Base-by-base conservation (phyloP, 2,797 vertebrate species). In the Anguilla pacifica region DNA sequence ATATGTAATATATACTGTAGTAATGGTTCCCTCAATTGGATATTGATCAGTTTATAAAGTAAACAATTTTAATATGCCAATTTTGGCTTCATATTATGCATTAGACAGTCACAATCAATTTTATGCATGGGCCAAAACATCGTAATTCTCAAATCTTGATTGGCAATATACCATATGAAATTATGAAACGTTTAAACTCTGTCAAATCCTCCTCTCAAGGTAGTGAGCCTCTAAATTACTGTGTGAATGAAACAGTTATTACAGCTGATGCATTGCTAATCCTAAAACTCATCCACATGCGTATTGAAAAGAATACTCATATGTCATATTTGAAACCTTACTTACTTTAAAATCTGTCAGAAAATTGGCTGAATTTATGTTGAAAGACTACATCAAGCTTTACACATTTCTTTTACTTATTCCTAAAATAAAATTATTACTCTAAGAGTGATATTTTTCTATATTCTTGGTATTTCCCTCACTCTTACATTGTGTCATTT, bases 181-280 rank as follows among this genome's bases (percentile, higher is more conserved):
- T 89, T 86, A 87, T 57, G 43, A 55, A 5, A 86, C 59, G 88
- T 89, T 88, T 90, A 93, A 90, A 90, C 86, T 82, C 87, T 93
- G 91, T 91, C 91, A 90, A 84, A 87, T 92, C 87, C 55, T 55
- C 72, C 82, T 49, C 28, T 35, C 2, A 74, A 35, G 74, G 85
- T n/a, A 67, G 91, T 89, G 85, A 67, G 82, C 86, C 89, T 77
- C 86, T 88, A 53, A 86, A 89, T 89, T 70, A 81, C 10, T 6
- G 55, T 43, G 86, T 89, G 82, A 90, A 90, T 87, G 90, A 92
- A 92, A 91, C 25, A 88, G 87, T 90, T 89, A 85, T 22, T 85
- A 53, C 61, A 31, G 83, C 84, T 84, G 85, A 92, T 89, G 88
- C 85, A 92, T 91, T 49, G 15, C 84, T 86, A 64, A 70, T 53